Evolutionary conservation across 2,888 invertebrate species (phyloP).

Genomic region (Leptopterna dolabrata): DNA sequence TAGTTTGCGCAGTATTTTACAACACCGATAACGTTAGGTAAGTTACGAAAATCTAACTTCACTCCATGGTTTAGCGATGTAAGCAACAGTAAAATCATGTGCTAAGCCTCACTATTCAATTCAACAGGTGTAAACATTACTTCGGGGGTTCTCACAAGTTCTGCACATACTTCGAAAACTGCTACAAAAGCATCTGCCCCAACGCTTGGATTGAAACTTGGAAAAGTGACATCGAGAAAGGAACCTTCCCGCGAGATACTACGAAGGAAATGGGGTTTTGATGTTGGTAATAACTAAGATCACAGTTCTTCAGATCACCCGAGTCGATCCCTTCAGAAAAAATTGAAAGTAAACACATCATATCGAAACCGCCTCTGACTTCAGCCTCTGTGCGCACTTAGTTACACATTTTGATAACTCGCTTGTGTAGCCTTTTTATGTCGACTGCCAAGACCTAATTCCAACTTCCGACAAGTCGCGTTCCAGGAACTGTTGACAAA

Average conservation of each 20-base stretch:
- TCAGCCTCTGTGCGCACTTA: too few species aligned
- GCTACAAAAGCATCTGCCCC: slow-evolving; percentile 87
- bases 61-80: too few species aligned
- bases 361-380: background rate
- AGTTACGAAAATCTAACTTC: too few species aligned
- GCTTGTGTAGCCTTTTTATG: too few species aligned
- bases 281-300: background rate
- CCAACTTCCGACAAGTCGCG: too few species aligned
- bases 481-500: too few species aligned
- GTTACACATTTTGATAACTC: too few species aligned
- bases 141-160: slow-evolving; percentile 86
- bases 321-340: background rate
- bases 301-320: background rate
- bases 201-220: slow-evolving; percentile 88
- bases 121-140: slow-evolving; percentile 81
- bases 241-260: slow-evolving; percentile 74
- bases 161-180: slow-evolving; percentile 89
- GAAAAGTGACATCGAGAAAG: slow-evolving; percentile 82
- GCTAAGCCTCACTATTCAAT: background rate
- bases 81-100: too few species aligned
- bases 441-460: too few species aligned
- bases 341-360: background rate
- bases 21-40: too few species aligned
- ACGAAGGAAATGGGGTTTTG: slow-evolving; percentile 57
- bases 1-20: too few species aligned